Evolutionary conservation across 35 echinoderm and acorn worm species (phyloP).

Genomic region (Lytechinus pictus): DNA sequence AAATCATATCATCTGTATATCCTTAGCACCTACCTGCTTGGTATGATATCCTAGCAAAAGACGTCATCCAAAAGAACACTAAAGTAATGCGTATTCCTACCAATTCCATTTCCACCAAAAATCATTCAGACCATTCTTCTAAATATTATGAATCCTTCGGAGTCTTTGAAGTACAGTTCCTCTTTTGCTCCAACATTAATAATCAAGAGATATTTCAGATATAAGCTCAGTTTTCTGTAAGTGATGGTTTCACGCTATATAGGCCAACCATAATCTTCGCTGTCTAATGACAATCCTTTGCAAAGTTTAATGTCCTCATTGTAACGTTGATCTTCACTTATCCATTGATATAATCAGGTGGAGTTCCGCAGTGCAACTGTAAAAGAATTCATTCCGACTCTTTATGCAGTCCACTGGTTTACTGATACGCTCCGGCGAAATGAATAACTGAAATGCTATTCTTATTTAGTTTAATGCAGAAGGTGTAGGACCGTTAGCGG

Average conservation of each 20-base stretch:
- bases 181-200: neutral
- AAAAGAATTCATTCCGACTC: neutral
- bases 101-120: slow-evolving; percentile 8
- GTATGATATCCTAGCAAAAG: neutral
- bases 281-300: neutral
- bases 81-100: neutral
- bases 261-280: neutral
- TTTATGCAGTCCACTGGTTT: neutral
- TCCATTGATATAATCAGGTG: neutral
- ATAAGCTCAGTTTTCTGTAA: neutral
- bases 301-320: neutral
- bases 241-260: neutral
- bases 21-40: neutral
- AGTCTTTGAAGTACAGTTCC: too few species aligned
- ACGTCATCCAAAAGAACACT: neutral
- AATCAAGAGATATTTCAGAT: neutral
- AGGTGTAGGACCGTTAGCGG: neutral
- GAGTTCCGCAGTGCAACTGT: neutral
- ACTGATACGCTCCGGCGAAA: neutral
- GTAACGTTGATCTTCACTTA: neutral
- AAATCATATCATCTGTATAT: neutral
- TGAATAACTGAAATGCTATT: neutral
- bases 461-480: neutral
- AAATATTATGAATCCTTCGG: too few species aligned
- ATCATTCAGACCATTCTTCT: neutral